Base-by-base conservation (phyloP, 2,113 vertebrate species). In the Lepisosteus oculatus region DNA sequence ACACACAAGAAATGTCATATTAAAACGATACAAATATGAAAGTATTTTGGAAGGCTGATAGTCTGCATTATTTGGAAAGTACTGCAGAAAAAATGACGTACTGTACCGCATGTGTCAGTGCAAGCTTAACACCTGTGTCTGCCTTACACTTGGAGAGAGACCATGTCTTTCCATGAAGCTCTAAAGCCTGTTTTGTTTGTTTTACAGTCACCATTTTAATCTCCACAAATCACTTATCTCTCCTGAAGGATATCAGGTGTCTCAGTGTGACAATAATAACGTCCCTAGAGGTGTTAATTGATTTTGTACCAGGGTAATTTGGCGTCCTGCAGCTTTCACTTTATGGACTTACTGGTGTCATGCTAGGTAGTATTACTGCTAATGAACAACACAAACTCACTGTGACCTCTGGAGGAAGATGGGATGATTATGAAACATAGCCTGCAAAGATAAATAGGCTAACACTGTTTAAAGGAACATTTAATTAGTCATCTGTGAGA, bases 231-330 rank as follows among this genome's bases (percentile, higher is more conserved):
- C 90, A 89, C 89, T 93, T 91, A 84, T 91, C 89, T 86, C 81
- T 92, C 87, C 90, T 87, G 78, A 90, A 89, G 92, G 88, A 85
- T 91, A 89, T 91, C 84, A 7, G 74, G 88, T 92, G 90, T 92
- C 90, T 91, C 91, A 91, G 92, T 91, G 91, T 90, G 91, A 90
- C 90, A 91, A 91, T 92, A 93, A 92, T 93, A 89, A 92, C 90
- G 87, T 93, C 91, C 92, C 92, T 83, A 61, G 90, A 88, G 91
- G 90, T 92, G 91, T 90, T 93, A 93, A 93, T 93, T 94, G 92
- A 94, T 93, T 93, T 91, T 91, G 88, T 90, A 91, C 88, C 82
- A 85, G 79, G 88, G 87, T 88, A 90, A 93, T 91, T 88, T 90
- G 88, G 90, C 80, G 74, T 90, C 91, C 83, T 3, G 88, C 79